Conservation (phyloP, 2,113 vertebrate species). For the Bombycilla garrulus region DNA sequence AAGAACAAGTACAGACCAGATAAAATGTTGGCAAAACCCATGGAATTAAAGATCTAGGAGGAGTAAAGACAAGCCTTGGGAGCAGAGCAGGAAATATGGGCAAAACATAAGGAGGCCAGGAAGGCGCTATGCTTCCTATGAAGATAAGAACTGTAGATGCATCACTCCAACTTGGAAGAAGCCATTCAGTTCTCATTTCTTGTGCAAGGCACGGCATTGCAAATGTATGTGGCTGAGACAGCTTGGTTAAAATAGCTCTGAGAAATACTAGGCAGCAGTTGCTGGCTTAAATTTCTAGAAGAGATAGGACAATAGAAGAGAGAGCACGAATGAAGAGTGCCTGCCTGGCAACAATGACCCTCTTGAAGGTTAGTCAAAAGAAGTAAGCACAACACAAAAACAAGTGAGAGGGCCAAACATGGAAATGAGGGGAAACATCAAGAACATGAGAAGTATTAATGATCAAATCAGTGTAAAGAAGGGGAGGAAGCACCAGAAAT, state of each 20-base stretch:
- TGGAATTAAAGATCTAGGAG: not conserved
- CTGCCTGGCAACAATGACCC: not conserved
- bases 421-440: not conserved
- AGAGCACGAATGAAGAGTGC: not conserved
- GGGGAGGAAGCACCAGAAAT: not conserved
- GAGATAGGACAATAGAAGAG: not conserved
- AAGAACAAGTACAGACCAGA: not conserved
- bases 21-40: not conserved
- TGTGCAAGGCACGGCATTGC: not conserved
- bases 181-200: not conserved
- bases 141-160: not conserved
- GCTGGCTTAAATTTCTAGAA: not conserved
- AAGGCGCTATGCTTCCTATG: accelerated
- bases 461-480: not conserved
- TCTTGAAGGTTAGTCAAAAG: not conserved
- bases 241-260: not conserved
- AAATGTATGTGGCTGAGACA: not conserved
- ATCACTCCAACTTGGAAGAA: not conserved
- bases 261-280: not conserved
- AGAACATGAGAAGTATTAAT: not conserved
- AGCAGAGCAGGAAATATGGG: not conserved
- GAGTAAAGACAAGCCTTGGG: not conserved
- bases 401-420: accelerated
- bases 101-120: not conserved
- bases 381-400: not conserved